Conservation (phyloP, 2,888 invertebrate species). For the Sarcophaga carnaria region DNA sequence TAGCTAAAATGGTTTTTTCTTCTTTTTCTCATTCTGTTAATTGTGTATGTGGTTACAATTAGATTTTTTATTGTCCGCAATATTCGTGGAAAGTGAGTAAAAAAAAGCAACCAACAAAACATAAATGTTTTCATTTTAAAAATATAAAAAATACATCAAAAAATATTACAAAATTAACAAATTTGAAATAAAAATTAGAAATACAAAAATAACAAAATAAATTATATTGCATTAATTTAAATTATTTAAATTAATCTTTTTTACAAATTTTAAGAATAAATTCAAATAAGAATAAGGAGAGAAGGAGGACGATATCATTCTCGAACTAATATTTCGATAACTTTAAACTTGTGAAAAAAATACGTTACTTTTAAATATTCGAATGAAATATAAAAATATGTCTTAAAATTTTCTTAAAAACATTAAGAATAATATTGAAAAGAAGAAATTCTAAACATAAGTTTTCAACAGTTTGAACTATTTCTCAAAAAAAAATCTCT, state of each 20-base stretch:
- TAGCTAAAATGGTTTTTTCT: background rate
- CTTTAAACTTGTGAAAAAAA: no score
- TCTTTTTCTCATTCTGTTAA: background rate
- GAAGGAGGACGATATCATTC: no score
- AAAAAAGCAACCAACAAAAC: slow-evolving; percentile 10
- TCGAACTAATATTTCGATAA: no score
- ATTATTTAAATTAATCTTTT: no score
- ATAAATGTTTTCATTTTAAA: slow-evolving; percentile 6
- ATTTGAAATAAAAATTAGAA: background rate
- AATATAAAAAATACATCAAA: background rate
- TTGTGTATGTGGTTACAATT: slow-evolving; percentile 30
- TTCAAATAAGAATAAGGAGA: no score
- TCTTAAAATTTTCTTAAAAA: background rate
- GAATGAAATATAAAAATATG: no score
- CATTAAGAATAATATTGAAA: background rate
- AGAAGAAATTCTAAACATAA: no score
- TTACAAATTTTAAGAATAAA: no score
- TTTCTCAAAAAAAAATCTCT: no score
- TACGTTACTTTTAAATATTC: no score
- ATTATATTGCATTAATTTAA: background rate
- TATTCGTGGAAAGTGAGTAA: slow-evolving; percentile 34
- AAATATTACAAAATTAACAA: slow-evolving; percentile 8
- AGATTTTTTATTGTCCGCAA: slow-evolving; percentile 42
- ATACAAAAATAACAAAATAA: background rate
- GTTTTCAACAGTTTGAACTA: no score